Conservation (phyloP, 2,113 vertebrate genomes). For the Macrotis lagotis region DNA sequence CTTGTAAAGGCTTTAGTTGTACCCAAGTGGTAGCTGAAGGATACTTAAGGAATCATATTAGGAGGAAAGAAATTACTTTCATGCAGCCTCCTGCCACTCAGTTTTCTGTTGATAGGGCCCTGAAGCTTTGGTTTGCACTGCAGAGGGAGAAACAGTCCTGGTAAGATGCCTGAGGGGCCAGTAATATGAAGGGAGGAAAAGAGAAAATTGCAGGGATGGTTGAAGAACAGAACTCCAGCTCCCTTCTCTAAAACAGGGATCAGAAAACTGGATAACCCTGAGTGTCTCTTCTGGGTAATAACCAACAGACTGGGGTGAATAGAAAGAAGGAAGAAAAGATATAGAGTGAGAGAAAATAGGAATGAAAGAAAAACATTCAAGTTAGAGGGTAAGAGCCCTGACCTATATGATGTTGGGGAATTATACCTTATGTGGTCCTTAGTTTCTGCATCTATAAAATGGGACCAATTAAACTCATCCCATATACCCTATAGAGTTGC, state of each 20-base stretch:
- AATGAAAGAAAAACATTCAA: not conserved
- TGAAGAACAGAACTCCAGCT: not conserved
- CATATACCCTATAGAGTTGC: not conserved
- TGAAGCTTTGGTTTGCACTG: not conserved
- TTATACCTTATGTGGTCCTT: not conserved
- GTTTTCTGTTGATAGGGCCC: not conserved
- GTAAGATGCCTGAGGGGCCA: not conserved
- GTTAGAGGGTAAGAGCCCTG: not conserved
- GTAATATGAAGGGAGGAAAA: not conserved
- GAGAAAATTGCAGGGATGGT: not conserved
- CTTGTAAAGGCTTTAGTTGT: not conserved
- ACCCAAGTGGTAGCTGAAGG: not conserved
- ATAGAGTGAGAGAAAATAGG: not conserved
- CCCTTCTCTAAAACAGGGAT: not conserved
- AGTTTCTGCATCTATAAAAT: not conserved
- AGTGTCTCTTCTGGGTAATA: not conserved
- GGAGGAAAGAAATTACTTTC: not conserved
- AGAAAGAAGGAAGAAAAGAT: not conserved
- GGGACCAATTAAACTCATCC: not conserved
- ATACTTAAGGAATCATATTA: not conserved
- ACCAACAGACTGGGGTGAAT: not conserved
- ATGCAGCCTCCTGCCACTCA: not conserved
- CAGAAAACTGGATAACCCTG: not conserved
- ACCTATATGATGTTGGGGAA: not conserved
- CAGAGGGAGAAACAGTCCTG: not conserved